Conservation (phyloP, 2,113 vertebrate species). For the Apeltes quadracus region DNA sequence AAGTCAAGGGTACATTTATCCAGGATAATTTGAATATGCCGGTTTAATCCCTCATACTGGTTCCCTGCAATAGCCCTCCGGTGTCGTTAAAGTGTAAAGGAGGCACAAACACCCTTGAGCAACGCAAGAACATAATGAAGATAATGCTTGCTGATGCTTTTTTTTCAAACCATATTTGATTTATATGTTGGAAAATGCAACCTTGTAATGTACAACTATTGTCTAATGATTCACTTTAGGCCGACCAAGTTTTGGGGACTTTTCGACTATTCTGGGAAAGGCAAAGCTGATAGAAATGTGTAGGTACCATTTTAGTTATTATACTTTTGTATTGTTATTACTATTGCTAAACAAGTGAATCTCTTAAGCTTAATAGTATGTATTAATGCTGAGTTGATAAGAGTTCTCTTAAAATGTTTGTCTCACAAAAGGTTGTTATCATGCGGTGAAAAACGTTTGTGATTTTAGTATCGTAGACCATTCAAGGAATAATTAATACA, state of each 20-base stretch:
- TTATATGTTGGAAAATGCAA: not conserved
- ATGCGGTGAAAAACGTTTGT: not conserved
- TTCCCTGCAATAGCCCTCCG: not conserved
- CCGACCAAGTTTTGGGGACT: too few relatives aligned
- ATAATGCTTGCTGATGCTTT: not conserved
- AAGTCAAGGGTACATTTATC: too few relatives aligned
- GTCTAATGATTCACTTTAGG: not conserved
- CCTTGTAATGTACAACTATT: not conserved
- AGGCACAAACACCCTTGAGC: not conserved
- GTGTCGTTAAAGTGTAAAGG: not conserved
- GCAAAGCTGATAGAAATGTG: not conserved
- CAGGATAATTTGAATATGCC: too few relatives aligned
- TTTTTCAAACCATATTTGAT: not conserved
- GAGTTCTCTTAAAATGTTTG: not conserved
- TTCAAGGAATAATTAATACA: not conserved
- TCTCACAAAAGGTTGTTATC: not conserved
- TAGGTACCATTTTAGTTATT: not conserved
- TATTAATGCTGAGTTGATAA: constrained; percentile 2
- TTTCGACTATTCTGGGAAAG: not conserved
- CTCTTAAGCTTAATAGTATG: not conserved
- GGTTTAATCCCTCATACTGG: too few relatives aligned
- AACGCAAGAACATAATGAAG: not conserved
- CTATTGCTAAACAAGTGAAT: not conserved
- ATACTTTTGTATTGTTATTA: not conserved
- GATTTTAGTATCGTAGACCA: not conserved